A percentile compares a stretch with the other conserved stretches of the same genome.
These are phyloP conservation scores for Megalops atlanticus DNA, from an alignment of 2,113 vertebrate genomes.

Conservation along the genomic window DNA sequence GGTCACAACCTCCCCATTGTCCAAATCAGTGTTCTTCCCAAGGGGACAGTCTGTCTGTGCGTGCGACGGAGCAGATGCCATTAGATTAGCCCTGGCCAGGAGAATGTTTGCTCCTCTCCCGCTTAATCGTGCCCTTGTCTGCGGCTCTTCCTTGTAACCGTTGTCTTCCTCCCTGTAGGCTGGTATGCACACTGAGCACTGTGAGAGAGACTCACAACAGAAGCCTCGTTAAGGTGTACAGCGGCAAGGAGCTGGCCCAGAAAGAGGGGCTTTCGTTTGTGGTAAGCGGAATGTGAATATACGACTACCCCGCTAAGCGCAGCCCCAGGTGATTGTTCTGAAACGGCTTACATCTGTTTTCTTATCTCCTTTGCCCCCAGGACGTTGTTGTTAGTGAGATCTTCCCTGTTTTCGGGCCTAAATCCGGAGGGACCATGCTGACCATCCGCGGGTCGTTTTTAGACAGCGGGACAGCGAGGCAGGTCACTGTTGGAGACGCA, in stretches of 20 bases:
- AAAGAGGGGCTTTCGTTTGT: conserved; percentile 83
- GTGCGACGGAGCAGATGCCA: conserved; percentile 45
- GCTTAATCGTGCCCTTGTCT: conserved; percentile 34
- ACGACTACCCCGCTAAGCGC: background rate
- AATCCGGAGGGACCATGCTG: conserved; percentile 87
- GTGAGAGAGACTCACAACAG: conserved; percentile 73
- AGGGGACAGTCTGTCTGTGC: conserved; percentile 53
- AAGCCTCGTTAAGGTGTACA: conserved; percentile 78
- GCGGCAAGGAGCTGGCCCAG: conserved; percentile 65
- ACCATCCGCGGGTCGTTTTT: conserved; percentile 84
- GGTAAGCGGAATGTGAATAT: conserved; percentile 73
- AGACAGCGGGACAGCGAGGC: conserved; percentile 79
- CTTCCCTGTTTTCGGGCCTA: conserved; percentile 87
- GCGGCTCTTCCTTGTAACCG: background rate
- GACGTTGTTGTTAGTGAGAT: conserved; percentile 85
- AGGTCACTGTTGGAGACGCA: conserved; percentile 79
- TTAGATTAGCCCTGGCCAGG: conserved; percentile 59
- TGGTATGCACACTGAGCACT: conserved; percentile 37
- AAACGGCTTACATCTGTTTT: background rate
- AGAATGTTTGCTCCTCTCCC: conserved; percentile 29
- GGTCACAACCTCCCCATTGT: no score
- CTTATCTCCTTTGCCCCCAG: conserved; percentile 58
- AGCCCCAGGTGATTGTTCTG: background rate
- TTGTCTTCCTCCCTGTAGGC: background rate
- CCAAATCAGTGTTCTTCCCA: conserved; percentile 23